A percentile compares a stretch with the other conserved stretches of the same genome.
Conservation (phyloP, 2,113 vertebrate species). For the Sinosuthora webbiana region DNA sequence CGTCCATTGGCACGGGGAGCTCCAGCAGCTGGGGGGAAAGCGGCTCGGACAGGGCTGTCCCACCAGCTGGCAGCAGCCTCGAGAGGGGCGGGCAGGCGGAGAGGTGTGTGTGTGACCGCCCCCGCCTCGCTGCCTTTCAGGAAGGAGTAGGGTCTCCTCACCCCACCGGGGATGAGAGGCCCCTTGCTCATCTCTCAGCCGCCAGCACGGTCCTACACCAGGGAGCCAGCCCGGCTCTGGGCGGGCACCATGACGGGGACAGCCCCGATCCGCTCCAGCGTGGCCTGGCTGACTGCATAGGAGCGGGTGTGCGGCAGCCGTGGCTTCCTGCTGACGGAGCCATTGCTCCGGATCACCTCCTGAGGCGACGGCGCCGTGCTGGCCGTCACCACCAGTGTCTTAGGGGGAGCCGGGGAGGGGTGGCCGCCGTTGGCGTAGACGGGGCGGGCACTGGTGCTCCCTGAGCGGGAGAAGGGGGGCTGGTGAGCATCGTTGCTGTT, state of each 20-base stretch:
- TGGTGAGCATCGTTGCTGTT: slow-evolving; percentile 86
- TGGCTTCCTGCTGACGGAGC: slow-evolving; percentile 83
- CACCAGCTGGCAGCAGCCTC: not conserved
- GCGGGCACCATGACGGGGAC: slow-evolving; percentile 97
- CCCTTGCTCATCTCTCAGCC: not conserved
- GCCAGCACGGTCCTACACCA: slow-evolving; percentile 74
- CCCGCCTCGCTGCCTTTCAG: not conserved
- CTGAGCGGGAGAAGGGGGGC: slow-evolving; percentile 81
- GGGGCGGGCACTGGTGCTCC: slow-evolving; percentile 62
- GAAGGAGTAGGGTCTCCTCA: slow-evolving; percentile 22
- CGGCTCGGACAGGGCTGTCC: not conserved
- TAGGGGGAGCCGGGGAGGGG: slow-evolving; percentile 81
- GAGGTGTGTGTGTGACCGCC: not conserved
- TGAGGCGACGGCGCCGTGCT: slow-evolving; percentile 87
- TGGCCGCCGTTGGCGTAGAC: slow-evolving; percentile 85
- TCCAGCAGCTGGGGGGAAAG: not conserved
- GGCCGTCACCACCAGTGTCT: slow-evolving; percentile 94
- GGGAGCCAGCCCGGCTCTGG: slow-evolving; percentile 92
- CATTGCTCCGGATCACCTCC: slow-evolving; percentile 84
- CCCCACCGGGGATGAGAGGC: not conserved
- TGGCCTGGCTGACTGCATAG: slow-evolving; percentile 90
- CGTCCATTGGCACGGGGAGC: slow-evolving; percentile 3
- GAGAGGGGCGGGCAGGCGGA: not conserved
- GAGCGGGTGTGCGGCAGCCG: slow-evolving; percentile 83
- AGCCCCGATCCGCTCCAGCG: slow-evolving; percentile 91